Evolutionary conservation across 2,888 invertebrate species (phyloP), one percentile per base, ranked within the genome.

Genomic region (Amphimallon solstitiale): DNA sequence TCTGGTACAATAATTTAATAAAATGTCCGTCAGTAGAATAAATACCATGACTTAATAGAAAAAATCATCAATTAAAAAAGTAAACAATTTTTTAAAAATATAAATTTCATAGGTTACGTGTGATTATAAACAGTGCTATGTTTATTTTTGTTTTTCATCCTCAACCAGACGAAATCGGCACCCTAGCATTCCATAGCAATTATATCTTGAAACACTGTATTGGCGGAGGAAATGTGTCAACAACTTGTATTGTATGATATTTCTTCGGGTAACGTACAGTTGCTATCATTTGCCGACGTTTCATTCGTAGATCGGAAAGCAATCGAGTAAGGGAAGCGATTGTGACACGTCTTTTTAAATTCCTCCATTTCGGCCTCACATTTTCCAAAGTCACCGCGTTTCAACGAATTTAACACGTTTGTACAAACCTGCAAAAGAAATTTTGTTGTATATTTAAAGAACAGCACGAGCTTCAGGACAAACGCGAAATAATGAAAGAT

Each of bases 331-430:
- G 93, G 92, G 84, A 92, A 95, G 76, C 86, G 88, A 74, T 84
- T 83, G 78, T 90, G 89, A 82, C 95, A 95, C 76, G 87, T 87
- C 67, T 85, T 83, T 75, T 90, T 87, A 82, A 91, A 96, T 56
- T 88, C 86, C 75, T 89, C 89, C 73, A 88, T 87, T 72, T 87
- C 86, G 37, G 85, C 82, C 68, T 92, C 90, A 80, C 90, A 90
- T 19, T 86, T 82, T 0, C 95, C 95, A 80, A 97, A 92, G 74
- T 92, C 91, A 60, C 94, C 94, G 72, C 88, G 88, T 72, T 87
- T 86, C 76, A 97, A 86, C 71, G 92, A 89, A 72, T 91, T 89
- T 74, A 94, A 85, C 66, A 95, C 90, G 74, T 91, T 90, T 71
- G 90, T 89, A 84, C 95, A 95, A 77, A 88, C 91, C 91, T 94